Base-by-base conservation (phyloP, 2,888 invertebrate genomes). In the Parnassius smintheus region DNA sequence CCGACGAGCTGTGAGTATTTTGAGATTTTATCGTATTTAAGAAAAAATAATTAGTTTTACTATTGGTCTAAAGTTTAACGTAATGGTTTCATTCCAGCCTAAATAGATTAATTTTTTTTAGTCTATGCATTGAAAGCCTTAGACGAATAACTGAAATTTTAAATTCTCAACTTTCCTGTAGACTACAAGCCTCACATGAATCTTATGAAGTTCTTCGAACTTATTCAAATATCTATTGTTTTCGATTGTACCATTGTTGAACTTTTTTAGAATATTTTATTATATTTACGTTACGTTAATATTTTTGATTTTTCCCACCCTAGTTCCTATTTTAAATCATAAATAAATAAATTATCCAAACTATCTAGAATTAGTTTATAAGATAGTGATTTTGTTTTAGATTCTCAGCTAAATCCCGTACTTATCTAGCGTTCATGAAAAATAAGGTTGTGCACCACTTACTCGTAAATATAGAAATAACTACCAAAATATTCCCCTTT, bases 1-100 rank as follows among this genome's bases (percentile, higher is more conserved):
- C 91, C 87, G 89, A 91, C 80, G 91, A 91, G 91, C 91, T 91
- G 91, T 91, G 91, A 91, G 85, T 85, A 89, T 90, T 91, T 89
- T 90, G 91, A 91, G 91, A 91, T 91, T 91, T 91, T 91, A 91
- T 90, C 91, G 89, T 91, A 87, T 83, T 83, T 86, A 90, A 90
- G 89, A 82, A 75, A 79, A 62, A 80, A 76, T 81, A 79, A 78
- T 87, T 86, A 85, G 82, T 85, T 86, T 81, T 77, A 80, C 77
- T 80, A 77, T 82, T 78, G 77, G 83, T 86, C 81, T 80, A 82
- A 80, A 72, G 73, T 80, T 81, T 77, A 79, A 80, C 76, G 70
- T 74, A 80, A 82, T 83, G 77, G 82, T 87, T 88, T 82, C 79
- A 83, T 83, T 89, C 79, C 85, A 86, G 91, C 89, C 88, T 89